Evolutionary conservation across 1,140 invertebrate genomes (phyloP), one percentile per base, ranked within the genome.

Genomic region (Drosophila kurseongensis): DNA sequence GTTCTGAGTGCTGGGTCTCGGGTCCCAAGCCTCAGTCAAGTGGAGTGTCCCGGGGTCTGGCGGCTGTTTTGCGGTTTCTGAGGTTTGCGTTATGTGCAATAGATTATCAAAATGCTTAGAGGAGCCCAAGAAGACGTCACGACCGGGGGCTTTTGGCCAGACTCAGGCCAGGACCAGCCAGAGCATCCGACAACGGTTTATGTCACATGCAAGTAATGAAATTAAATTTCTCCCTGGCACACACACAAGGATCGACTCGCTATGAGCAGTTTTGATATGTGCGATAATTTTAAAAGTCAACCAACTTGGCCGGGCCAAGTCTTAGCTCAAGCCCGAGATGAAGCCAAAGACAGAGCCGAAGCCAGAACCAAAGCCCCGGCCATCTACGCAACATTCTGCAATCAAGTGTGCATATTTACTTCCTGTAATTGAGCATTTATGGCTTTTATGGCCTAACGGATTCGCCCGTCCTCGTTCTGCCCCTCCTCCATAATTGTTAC

Each of bases 381-480:
- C 16, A 77, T 88, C 84, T 88, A 88, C 80, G 84, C 83, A 88
- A 84, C 80, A 83, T 89, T 88, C 84, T 83, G 83, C 83, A 76
- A 89, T 83, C 83, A 83, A 88, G 83, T 86, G 83, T 86, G 83
- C 83, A 86, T 86, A 86, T 88, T 88, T 89, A 88, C 83, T 88
- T 88, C 83, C 83, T 88, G 84, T 88, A 88, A 88, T 88, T 88
- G 83, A 88, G 83, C 84, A 88, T 88, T 88, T 88, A 88, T 88
- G 86, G 83, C 84, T 83, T 88, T 89, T 88, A 88, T 88, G 84
- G 83, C 83, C 83, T 89, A 88, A 88, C 84, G 83, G 83, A 88
- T 88, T 88, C 83, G 61, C 48, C 48, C 66, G 32, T n/a, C 41
- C 32, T 36, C 38, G 44, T 12, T 32, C 47, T 41, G 18, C 65